Base-by-base conservation (phyloP, 2,113 vertebrate genomes). In the Bambusicola thoracicus region DNA sequence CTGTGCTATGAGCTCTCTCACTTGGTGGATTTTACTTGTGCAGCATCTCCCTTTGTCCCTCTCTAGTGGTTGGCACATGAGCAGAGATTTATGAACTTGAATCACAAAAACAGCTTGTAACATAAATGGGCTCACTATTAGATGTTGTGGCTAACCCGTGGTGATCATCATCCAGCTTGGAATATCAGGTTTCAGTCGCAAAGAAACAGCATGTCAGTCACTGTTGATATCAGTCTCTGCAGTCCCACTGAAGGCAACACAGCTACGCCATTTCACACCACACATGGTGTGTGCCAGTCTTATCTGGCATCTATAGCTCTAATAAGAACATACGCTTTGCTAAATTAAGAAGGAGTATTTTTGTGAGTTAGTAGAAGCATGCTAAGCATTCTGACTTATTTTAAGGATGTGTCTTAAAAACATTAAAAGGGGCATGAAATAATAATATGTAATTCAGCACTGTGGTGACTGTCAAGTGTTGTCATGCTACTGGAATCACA, bases 311-410 rank as follows among this genome's bases (percentile, higher is more conserved):
- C 90, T 91, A 51, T 69, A 81, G 53, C 75, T 91, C 89, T 93
- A 95, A 93, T 89, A 69, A 82, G 61, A 93, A 62, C 89, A 93
- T 95, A 92, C 3, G 48, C 81, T 87, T 66, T 56, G 68, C 93
- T 94, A 96, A 95, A 95, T 89, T 93, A 90, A 58, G 92, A 69
- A 85, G 81, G 72, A 91, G 86, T 95, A 95, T 93, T 94, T 95
- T 46, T 83, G 72, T 91, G 32, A 74, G 77, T 94, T 80, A 87
- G 74, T 82, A 63, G 77, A 91, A 86, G 87, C 85, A 65, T 66
- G 5, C 81, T 85, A 94, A 84, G 86, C 84, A 74, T 82, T 74
- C 66, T 11, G 13, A 36, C 73, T 92, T 95, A 94, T 89, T 95
- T 97, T 90, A 85, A 90, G 89, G 72, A 90, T 79, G 59, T 79